Conservation (phyloP, 1,140 invertebrate genomes). For the Asbolus verrucosus region DNA sequence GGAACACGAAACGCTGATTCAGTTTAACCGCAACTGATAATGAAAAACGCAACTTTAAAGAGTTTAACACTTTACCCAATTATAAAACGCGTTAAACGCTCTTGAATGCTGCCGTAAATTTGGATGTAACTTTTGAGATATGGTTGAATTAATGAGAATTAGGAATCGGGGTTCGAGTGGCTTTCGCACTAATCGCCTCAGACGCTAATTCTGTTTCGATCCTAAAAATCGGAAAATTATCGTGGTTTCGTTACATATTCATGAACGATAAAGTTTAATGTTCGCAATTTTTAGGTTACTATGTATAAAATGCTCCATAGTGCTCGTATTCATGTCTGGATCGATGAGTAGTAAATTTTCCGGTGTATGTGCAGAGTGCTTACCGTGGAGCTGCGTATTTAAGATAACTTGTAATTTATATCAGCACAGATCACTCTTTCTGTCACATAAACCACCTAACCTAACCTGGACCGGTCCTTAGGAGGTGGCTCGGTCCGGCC, state of each 20-base stretch:
- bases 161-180: constrained; percentile 11
- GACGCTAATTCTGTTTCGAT: constrained; percentile 25
- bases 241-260: constrained; percentile 27
- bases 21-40: too few relatives aligned
- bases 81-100: not conserved
- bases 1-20: too few relatives aligned
- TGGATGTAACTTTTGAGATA: constrained; percentile 22
- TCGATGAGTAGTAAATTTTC: constrained; percentile 38
- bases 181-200: not conserved
- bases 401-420: constrained; percentile 44
- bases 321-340: not conserved
- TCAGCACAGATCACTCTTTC: constrained; percentile 36
- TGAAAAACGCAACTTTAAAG: too few relatives aligned
- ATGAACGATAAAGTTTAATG: constrained; percentile 28
- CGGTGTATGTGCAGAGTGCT: constrained; percentile 25
- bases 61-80: not conserved
- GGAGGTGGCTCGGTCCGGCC: constrained; percentile 34
- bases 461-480: constrained; percentile 27
- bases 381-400: constrained; percentile 30
- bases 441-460: constrained; percentile 42
- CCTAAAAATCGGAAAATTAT: constrained; percentile 20
- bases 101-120: constrained; percentile 15
- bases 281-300: constrained; percentile 14
- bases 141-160: constrained; percentile 36
- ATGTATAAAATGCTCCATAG: constrained; percentile 28